Evolutionary conservation across 2,888 invertebrate genomes (phyloP).

Genomic region (Caenorhabditis sp.): DNA sequence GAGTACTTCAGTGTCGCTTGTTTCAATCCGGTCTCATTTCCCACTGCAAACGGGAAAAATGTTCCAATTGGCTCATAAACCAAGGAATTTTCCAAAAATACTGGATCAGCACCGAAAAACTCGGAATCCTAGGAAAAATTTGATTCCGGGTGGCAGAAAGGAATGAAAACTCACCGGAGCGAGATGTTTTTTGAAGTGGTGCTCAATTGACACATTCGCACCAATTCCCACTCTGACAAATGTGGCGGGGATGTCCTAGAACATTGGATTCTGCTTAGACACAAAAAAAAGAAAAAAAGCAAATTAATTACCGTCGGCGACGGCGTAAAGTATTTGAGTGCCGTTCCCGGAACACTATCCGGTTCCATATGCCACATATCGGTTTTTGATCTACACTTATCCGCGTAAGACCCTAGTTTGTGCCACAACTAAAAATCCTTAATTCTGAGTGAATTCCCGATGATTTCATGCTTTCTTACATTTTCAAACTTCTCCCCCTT

Average conservation of each 20-base stretch:
- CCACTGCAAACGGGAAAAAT: slow-evolving; percentile 57
- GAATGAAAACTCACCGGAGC: slow-evolving; percentile 4
- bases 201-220: slow-evolving; percentile 35
- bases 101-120: slow-evolving; percentile 57
- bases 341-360: slow-evolving; percentile 38
- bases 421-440: slow-evolving; percentile 44
- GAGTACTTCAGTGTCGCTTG: slow-evolving; percentile 41
- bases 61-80: slow-evolving; percentile 48
- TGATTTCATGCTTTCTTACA: slow-evolving; percentile 14
- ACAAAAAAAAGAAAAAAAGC: not conserved
- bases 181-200: slow-evolving; percentile 30
- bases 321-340: slow-evolving; percentile 38
- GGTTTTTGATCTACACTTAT: slow-evolving; percentile 52
- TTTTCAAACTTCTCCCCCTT: slow-evolving; percentile 42
- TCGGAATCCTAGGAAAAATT: slow-evolving; percentile 41
- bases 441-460: too few species aligned
- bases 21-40: slow-evolving; percentile 44
- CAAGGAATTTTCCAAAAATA: slow-evolving; percentile 37
- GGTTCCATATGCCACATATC: slow-evolving; percentile 62
- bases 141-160: not conserved
- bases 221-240: slow-evolving; percentile 50
- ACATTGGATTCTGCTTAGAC: not conserved
- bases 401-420: slow-evolving; percentile 30
- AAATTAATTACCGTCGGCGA: slow-evolving; percentile 16
- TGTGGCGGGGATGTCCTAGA: slow-evolving; percentile 38